Evolutionary conservation across 1,140 invertebrate genomes (phyloP).

Genomic region (Aphaenogaster floridana): DNA sequence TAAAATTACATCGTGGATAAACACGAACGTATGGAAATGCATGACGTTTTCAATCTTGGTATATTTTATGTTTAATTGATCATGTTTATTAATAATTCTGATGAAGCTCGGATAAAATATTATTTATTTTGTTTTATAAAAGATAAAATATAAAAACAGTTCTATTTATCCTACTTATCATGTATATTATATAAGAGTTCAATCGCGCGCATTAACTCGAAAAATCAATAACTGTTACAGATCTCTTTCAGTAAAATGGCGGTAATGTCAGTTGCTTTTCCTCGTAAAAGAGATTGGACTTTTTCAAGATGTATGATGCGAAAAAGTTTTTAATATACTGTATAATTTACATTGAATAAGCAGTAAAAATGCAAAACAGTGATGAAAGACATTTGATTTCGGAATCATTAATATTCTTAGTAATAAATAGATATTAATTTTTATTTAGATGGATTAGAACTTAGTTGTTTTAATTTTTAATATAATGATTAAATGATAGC

Average conservation of each 20-base stretch:
- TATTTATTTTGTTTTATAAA: background rate
- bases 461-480: background rate
- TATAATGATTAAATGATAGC: background rate
- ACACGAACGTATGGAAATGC: background rate
- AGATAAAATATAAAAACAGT: background rate
- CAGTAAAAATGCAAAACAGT: background rate
- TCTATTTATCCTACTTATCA: background rate
- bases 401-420: background rate
- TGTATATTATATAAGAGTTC: background rate
- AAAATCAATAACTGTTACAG: slow-evolving; percentile 29
- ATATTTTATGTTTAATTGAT: slow-evolving; percentile 14
- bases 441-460: background rate
- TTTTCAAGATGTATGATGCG: background rate
- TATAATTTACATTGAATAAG: slow-evolving; percentile 13
- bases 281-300: slow-evolving; percentile 16
- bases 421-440: background rate
- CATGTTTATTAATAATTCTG: slow-evolving; percentile 29
- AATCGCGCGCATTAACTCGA: background rate
- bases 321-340: background rate
- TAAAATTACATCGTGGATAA: background rate
- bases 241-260: background rate
- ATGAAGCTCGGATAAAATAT: slow-evolving; percentile 15
- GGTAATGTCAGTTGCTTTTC: background rate
- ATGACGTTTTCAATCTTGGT: slow-evolving; percentile 26
- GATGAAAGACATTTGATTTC: background rate